These are phyloP conservation scores for Entomyzon cyanotis DNA, from an alignment of 2,113 vertebrate species.

Conservation along the genomic window DNA sequence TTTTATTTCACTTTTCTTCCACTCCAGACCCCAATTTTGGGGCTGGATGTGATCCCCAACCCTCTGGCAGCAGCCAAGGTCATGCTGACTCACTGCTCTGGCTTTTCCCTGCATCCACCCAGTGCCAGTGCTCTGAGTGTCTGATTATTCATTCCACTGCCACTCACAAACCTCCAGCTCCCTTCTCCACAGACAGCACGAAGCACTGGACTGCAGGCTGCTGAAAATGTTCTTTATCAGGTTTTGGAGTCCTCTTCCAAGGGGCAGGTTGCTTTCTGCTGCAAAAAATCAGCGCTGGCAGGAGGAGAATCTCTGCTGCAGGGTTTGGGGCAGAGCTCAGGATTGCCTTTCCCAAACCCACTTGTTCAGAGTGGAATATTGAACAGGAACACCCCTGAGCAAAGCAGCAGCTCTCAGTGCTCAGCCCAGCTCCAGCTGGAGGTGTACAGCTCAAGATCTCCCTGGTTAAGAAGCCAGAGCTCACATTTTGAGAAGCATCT, in stretches of 20 bases:
- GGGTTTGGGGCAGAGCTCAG: not conserved
- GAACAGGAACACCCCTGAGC: not conserved
- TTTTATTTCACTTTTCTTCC: not conserved
- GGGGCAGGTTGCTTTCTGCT: not conserved
- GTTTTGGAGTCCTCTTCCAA: not conserved
- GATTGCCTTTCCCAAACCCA: not conserved
- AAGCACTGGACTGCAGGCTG: not conserved
- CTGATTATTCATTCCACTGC: not conserved
- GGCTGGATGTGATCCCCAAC: not conserved
- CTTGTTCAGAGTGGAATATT: not conserved
- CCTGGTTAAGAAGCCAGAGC: not conserved
- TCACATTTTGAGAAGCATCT: not conserved
- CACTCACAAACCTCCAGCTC: slow-evolving; percentile 13
- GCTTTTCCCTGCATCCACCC: not conserved
- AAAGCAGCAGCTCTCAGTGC: not conserved
- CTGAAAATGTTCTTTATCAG: not conserved
- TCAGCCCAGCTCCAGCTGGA: not conserved
- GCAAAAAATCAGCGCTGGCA: not conserved
- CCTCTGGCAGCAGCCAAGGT: slow-evolving; percentile 22
- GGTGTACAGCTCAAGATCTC: not conserved
- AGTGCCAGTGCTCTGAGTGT: not conserved
- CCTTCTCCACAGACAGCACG: not conserved
- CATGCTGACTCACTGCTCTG: slow-evolving; percentile 60
- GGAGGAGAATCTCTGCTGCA: not conserved
- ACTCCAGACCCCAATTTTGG: not conserved